Evolutionary conservation across 2,113 vertebrate genomes (phyloP).

Genomic region (Zapus hudsonius): DNA sequence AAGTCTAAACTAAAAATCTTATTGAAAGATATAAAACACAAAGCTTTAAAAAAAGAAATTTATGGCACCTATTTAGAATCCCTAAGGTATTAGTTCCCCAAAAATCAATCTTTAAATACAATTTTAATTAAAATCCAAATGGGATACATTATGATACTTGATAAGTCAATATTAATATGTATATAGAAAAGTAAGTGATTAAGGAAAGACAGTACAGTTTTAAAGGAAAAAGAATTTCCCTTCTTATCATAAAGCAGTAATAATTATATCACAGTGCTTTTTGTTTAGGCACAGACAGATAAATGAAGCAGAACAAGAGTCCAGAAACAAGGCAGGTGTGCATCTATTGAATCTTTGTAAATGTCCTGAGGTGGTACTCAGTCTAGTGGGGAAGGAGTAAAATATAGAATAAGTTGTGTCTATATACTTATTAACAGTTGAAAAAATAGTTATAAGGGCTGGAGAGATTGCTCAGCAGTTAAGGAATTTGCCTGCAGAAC

Average conservation of each 20-base stretch:
- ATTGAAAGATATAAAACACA: no score
- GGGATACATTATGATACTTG: neutral
- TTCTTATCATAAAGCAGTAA: constrained; percentile 39
- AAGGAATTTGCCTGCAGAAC: no score
- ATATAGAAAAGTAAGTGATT: no score
- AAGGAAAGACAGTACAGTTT: constrained; percentile 41
- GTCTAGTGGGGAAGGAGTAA: neutral
- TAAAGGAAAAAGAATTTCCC: constrained; percentile 3
- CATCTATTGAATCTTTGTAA: constrained; percentile 8
- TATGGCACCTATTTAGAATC: constrained; percentile 3
- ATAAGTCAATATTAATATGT: constrained; percentile 42
- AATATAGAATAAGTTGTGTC: constrained; percentile 42
- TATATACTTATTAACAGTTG: neutral
- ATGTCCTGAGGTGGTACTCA: no score
- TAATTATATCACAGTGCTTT: neutral
- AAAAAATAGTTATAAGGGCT: constrained; percentile 37
- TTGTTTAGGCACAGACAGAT: neutral
- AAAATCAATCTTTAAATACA: constrained; percentile 44
- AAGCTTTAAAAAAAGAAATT: neutral
- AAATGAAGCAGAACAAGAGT: constrained; percentile 12
- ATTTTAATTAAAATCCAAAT: constrained; percentile 27
- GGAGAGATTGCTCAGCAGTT: no score
- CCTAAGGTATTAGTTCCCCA: constrained; percentile 27
- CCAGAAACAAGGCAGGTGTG: neutral
- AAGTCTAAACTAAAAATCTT: constrained; percentile 35